Base-by-base conservation (phyloP, 2,888 invertebrate species). In the Acheta domesticus region DNA sequence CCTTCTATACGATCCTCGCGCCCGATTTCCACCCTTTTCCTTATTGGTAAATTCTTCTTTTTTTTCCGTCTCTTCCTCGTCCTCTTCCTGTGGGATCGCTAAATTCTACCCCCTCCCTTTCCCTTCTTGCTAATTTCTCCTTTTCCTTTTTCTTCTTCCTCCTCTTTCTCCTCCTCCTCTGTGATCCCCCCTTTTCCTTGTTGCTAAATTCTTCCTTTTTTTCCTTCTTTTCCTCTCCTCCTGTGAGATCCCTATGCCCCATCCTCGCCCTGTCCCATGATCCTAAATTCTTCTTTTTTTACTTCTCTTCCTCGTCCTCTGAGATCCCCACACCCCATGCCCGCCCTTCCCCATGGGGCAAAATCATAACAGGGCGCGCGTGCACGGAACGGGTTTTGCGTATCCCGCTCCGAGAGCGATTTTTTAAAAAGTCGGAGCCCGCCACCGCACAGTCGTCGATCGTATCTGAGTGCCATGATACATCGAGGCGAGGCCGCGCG, bases 381-480 rank as follows among this genome's bases (percentile, higher is more conserved):
- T 62, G 62, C 62, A 62, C 62, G 14, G 36, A 36, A 36, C 36
- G 36, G 36, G 36, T 36, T 36, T 36, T 36, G 36, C 36, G 36
- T 36, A 36, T 36, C n/a, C 16, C 14, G 62, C 62, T 12, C 16
- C 62, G 62, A 14, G 62, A n/a, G 62, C 62, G 62, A 62, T 62
- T 62, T 62, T 62, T 62, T 62, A 5, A 19, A 62, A 36, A 36
- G 36, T 36, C 36, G 36, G 36, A 36, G 36, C 36, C 36, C 36
- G 36, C 36, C 36, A 36, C 36, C 36, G 36, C 36, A 36, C 36
- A 62, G 62, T 62, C 62, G 62, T 62, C 62, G 62, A 62, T 62
- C 16, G 62, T 62, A 62, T 62, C 62, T 62, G 62, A 62, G n/a
- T 62, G 62, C 62, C 62, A 62, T 62, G 62, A 62, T 62, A 62